Evolutionary conservation across 2,113 vertebrate species (phyloP).

Genomic region (Lophotis ruficrista): DNA sequence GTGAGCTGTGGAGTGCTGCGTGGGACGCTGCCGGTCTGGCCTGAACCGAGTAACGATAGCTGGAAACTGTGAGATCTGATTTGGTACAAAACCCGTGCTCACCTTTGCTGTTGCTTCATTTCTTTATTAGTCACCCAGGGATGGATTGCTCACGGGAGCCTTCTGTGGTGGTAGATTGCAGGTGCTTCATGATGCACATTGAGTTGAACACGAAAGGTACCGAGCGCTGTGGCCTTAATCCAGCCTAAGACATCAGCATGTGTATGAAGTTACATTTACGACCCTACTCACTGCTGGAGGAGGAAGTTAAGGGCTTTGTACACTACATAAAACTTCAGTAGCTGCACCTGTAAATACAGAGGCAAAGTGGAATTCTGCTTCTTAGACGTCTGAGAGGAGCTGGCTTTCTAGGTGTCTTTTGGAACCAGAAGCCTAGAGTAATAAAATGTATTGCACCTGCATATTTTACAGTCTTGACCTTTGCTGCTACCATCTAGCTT

Average conservation of each 20-base stretch:
- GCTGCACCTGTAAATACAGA: background rate
- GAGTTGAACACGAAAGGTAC: background rate
- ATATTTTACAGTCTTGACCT: background rate
- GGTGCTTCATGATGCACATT: background rate
- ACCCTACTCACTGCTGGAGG: background rate
- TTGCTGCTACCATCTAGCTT: background rate
- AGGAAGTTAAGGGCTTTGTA: background rate
- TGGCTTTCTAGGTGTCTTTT: background rate
- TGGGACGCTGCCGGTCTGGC: background rate
- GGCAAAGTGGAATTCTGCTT: background rate
- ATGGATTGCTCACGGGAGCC: background rate
- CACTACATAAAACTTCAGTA: background rate
- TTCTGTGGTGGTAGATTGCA: background rate
- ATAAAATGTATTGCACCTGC: background rate
- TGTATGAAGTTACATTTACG: background rate
- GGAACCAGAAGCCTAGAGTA: background rate
- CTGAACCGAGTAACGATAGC: background rate
- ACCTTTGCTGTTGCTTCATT: fast-evolving
- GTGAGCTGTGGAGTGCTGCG: background rate
- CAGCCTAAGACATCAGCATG: background rate
- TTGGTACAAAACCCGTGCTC: fast-evolving
- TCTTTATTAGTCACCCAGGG: background rate
- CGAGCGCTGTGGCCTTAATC: background rate
- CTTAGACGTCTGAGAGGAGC: background rate
- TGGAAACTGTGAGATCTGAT: background rate